phyloP scores from a whole-genome alignment of 2,797 vertebrate species.

The Sylvilagus floridanus region DNA sequence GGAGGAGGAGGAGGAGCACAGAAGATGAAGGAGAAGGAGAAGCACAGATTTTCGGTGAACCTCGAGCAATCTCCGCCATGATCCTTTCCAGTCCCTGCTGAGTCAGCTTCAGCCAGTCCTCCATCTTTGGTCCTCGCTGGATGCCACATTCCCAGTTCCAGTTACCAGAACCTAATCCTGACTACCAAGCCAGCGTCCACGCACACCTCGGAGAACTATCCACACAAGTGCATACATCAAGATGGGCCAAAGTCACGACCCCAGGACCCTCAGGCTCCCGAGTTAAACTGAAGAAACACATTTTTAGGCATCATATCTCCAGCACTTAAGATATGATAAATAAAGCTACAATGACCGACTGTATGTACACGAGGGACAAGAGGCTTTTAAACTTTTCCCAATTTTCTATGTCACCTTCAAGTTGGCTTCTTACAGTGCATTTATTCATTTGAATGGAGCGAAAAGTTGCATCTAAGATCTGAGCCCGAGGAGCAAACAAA shows the following conservation, averaged over 20 bases:
- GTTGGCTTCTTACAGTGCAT: background rate
- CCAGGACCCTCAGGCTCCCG: background rate
- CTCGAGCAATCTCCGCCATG: background rate
- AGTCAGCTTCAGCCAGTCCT: background rate
- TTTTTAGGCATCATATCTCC: background rate
- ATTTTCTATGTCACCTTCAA: background rate
- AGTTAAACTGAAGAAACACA: background rate
- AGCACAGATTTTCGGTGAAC: background rate
- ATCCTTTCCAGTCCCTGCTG: background rate
- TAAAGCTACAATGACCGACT: background rate
- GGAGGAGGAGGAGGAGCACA: fast-evolving
- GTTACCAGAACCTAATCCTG: background rate
- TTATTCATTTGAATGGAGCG: background rate
- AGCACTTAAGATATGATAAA: background rate
- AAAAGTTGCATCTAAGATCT: background rate
- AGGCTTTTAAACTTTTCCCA: background rate
- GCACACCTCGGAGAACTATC: background rate
- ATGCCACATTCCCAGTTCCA: background rate
- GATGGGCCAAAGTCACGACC: background rate
- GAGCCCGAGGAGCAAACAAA: background rate
- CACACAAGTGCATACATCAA: background rate
- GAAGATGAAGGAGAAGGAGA: background rate
- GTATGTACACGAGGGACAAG: background rate
- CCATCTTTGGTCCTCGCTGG: background rate
- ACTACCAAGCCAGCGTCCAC: background rate